These are phyloP conservation scores for Punctoribates punctum DNA, from an alignment of 2,888 invertebrate species.

Conservation along the genomic window DNA sequence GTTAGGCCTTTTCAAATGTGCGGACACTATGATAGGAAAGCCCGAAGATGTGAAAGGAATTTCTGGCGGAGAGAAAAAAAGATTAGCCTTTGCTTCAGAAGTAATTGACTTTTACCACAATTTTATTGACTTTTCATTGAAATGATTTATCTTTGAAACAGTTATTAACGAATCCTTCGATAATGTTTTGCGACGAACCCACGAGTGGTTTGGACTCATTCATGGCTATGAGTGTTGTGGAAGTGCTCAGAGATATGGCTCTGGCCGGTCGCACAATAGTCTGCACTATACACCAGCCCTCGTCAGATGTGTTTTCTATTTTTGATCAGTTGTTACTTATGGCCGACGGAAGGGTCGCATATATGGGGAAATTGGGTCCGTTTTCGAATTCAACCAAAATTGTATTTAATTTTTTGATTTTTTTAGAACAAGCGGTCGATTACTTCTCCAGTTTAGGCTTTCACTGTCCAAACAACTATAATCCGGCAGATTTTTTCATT, in stretches of 20 bases:
- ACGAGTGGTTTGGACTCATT: constrained; percentile 94
- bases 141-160: constrained; percentile 57
- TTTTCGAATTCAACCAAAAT: not conserved
- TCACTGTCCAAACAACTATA: constrained; percentile 56
- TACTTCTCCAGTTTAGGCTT: constrained; percentile 54
- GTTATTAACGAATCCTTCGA: constrained; percentile 82
- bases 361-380: constrained; percentile 54
- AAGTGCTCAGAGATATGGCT: constrained; percentile 59
- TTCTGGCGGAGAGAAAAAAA: constrained; percentile 93
- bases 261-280: constrained; percentile 57
- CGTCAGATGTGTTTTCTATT: constrained; percentile 57
- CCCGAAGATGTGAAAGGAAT: constrained; percentile 83
- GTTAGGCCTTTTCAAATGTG: constrained; percentile 82
- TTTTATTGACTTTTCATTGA: not conserved
- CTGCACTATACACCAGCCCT: constrained; percentile 61
- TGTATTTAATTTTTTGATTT: not conserved
- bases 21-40: constrained; percentile 82
- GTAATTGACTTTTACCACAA: constrained; percentile 54
- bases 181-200: constrained; percentile 96
- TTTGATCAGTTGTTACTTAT: constrained; percentile 58
- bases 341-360: constrained; percentile 59
- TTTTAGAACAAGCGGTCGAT: constrained; percentile 51
- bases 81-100: constrained; percentile 94
- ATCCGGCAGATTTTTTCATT: constrained; percentile 59
- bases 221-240: constrained; percentile 90